Base-by-base conservation (phyloP, 2,113 vertebrate species). In the Anarrhichthys ocellatus region DNA sequence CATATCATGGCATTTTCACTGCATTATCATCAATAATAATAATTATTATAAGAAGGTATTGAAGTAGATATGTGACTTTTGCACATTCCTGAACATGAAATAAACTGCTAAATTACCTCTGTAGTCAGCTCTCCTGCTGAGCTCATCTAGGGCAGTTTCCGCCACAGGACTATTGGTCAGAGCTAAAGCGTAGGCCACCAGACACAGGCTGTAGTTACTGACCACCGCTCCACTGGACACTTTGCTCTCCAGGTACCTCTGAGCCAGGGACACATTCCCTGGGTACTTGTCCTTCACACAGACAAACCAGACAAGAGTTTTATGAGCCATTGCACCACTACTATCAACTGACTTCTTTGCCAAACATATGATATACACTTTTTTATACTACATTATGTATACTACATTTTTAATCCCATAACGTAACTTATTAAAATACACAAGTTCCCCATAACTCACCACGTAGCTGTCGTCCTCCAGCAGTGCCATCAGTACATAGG, bases 121-220 rank as follows among this genome's bases (percentile, higher is more conserved):
- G 24, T 66, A 72, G 50, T 98, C 95, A 22, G 96, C 95, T 89
- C 94, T 94, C 15, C 66, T 62, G 4, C 27, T 95, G 81, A 99
- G 91, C 48, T 89, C 52, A 54, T 72, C 18, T 89, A 97, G 86
- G 24, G 93, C 96, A 20, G 61, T 87, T 64, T 63, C 89, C 0
- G 96, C 94, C 78, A 74, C 83, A 7, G 80, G 42, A 79, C 95
- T 96, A 65, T 93, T 94, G 76, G 93, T 95, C 29, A 95, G 90
- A 18, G 95, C 94, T 73, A 98, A 80, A 0, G 96, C 96, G 0
- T 97, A 97, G 0, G 96, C 90, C 83, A 94, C 84, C 84, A 98
- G 89, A 72, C 96, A 94, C 81, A 98, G 84, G 22, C 96, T 97
- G 82, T 97, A 97, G 93, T 97, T 98, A 89, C 97, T 96, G 5